A percentile compares a stretch with the other conserved stretches of the same genome.
Conservation (phyloP, 2,888 invertebrate genomes). For the Leptinotarsa haldemani region DNA sequence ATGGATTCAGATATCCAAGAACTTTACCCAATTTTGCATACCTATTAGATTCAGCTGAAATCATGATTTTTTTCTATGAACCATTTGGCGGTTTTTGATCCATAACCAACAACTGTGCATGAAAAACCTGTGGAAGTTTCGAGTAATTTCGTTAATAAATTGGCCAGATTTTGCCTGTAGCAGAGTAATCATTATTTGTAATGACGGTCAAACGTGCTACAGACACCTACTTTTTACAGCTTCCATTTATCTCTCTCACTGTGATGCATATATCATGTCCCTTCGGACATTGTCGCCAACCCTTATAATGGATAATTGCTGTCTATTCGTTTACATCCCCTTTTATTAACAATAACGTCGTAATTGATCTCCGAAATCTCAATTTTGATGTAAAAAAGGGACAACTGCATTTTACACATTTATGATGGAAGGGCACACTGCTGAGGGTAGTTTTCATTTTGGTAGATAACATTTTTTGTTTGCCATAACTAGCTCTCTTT, state of each 20-base stretch:
- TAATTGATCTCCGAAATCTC: conserved; percentile 13
- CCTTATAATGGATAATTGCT: conserved; percentile 33
- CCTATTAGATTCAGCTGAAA: too few species aligned
- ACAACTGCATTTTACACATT: neutral
- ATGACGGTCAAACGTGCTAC: conserved; percentile 50
- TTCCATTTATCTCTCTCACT: conserved; percentile 45
- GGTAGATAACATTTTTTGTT: neutral
- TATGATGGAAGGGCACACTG: neutral
- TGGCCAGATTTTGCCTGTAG: conserved; percentile 39
- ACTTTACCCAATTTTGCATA: too few species aligned
- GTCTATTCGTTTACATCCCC: conserved; percentile 22
- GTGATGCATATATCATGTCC: conserved; percentile 39
- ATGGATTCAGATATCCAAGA: too few species aligned
- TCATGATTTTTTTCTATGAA: too few species aligned
- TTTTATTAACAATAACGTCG: conserved; percentile 16
- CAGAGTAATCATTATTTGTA: conserved; percentile 52
- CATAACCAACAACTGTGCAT: too few species aligned
- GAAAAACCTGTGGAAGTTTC: neutral
- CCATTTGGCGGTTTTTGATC: too few species aligned
- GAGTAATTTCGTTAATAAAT: conserved; percentile 14
- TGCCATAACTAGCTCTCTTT: too few species aligned
- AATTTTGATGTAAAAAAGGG: neutral
- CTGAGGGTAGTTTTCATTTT: neutral
- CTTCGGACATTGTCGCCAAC: conserved; percentile 26
- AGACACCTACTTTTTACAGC: conserved; percentile 46